Evolutionary conservation across 2,113 vertebrate genomes (phyloP).

Genomic region (Spermophilus dauricus): DNA sequence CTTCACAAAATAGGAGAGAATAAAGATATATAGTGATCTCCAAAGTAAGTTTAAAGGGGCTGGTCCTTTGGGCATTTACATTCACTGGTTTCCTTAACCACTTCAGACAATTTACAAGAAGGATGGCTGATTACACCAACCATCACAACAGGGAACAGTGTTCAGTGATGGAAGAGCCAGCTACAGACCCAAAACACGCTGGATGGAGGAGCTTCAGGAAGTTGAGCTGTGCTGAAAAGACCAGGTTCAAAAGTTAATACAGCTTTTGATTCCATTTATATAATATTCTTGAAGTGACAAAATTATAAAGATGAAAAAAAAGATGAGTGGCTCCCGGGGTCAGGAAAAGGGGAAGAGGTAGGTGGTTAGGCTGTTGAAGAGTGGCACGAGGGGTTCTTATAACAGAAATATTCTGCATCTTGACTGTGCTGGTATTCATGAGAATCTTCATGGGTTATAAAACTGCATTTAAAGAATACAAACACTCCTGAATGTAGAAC

Average conservation of each 20-base stretch:
- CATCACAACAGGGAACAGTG: neutral
- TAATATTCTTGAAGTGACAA: constrained; percentile 17
- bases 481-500: neutral
- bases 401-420: neutral
- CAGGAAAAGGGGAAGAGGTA: neutral
- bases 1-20: neutral
- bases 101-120: neutral
- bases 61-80: neutral
- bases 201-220: neutral
- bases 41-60: neutral
- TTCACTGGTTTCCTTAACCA: neutral
- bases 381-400: neutral
- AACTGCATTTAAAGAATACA: neutral
- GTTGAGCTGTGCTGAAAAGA: neutral
- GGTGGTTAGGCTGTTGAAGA: neutral
- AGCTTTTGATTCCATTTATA: neutral
- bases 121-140: neutral
- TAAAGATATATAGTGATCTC: neutral
- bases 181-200: neutral
- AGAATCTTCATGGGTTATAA: neutral
- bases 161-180: neutral
- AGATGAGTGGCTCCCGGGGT: neutral
- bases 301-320: neutral
- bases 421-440: neutral
- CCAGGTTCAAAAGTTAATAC: neutral